Conservation (phyloP, 2,113 vertebrate genomes). For the Apaloderma vittatum region DNA sequence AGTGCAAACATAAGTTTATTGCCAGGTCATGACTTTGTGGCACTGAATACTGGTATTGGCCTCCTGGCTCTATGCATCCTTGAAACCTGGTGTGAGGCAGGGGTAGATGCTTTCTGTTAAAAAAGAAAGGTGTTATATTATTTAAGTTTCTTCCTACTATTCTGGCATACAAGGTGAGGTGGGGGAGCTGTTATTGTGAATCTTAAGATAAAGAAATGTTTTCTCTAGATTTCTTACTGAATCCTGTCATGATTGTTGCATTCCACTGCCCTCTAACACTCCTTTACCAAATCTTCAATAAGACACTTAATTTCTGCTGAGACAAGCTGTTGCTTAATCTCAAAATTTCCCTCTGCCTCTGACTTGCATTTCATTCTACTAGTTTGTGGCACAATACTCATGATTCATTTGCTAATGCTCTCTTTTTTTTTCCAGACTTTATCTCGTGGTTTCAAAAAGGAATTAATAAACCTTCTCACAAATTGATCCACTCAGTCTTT, state of each 20-base stretch:
- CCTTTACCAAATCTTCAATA: background rate
- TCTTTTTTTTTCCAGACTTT: background rate
- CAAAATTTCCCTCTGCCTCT: background rate
- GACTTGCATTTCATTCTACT: background rate
- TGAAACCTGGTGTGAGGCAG: background rate
- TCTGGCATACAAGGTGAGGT: background rate
- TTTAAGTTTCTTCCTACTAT: background rate
- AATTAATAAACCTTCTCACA: conserved; percentile 28
- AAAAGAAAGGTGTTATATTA: background rate
- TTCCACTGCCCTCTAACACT: background rate
- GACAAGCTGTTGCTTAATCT: background rate
- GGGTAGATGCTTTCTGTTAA: background rate
- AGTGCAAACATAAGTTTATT: background rate
- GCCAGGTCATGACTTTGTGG: background rate
- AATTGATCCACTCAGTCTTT: conserved; percentile 16
- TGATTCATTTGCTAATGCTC: background rate
- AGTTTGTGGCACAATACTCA: background rate
- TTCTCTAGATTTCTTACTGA: background rate
- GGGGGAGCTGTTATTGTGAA: background rate
- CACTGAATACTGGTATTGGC: background rate
- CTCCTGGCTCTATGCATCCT: rapidly evolving
- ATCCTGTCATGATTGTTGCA: background rate
- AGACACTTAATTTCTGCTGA: background rate
- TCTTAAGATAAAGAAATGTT: background rate
- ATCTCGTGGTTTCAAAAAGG: conserved; percentile 45